A percentile compares a stretch with the other conserved stretches of the same genome.
Conservation (phyloP, 2,797 vertebrate genomes). For the Silurus lanzhouensis region DNA sequence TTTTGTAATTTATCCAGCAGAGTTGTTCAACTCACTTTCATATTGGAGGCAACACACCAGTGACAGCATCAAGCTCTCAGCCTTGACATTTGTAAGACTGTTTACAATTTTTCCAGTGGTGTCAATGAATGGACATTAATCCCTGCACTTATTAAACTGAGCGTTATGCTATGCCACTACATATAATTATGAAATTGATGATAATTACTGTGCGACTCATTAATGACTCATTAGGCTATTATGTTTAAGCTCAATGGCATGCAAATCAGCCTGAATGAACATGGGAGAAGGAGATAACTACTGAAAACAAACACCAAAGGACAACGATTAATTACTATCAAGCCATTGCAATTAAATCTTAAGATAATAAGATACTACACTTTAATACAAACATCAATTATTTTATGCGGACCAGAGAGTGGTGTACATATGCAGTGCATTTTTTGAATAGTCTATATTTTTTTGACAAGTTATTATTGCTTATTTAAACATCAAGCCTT, state of each 20-base stretch:
- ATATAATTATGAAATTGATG: constrained; percentile 78
- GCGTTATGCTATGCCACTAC: constrained; percentile 71
- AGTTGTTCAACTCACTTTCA: constrained; percentile 22
- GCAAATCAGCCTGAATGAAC: constrained; percentile 71
- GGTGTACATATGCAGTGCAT: background rate
- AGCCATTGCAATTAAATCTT: constrained; percentile 30
- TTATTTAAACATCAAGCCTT: background rate
- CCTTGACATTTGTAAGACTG: constrained; percentile 47
- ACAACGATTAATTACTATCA: constrained; percentile 44
- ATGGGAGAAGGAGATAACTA: constrained; percentile 53
- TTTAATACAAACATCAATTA: constrained; percentile 13
- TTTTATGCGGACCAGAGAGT: background rate
- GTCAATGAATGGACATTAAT: constrained; percentile 56
- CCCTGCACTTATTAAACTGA: constrained; percentile 45
- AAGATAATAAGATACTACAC: background rate
- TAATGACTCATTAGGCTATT: constrained; percentile 80
- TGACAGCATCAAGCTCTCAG: constrained; percentile 35
- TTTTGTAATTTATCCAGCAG: constrained; percentile 10
- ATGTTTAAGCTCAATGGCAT: constrained; percentile 72
- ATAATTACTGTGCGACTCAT: constrained; percentile 78
- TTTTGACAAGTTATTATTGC: background rate
- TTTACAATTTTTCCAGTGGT: constrained; percentile 51
- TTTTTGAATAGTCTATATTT: background rate
- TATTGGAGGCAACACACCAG: constrained; percentile 26
- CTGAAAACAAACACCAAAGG: constrained; percentile 48